Conservation (phyloP, 1,140 invertebrate species). For the Musca domestica region DNA sequence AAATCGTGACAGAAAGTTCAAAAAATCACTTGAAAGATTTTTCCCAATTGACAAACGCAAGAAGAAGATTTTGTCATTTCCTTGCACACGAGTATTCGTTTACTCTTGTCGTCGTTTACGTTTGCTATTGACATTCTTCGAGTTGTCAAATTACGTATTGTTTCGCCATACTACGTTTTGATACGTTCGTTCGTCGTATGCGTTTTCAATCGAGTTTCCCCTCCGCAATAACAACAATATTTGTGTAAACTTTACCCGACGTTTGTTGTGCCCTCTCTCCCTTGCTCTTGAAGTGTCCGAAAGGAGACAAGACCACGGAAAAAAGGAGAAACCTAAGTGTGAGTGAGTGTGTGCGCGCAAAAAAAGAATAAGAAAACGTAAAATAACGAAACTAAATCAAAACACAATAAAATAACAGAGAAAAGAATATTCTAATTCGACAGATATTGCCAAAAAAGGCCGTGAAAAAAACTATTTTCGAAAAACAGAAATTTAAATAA, state of each 20-base stretch:
- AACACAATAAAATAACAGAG: conserved; percentile 12
- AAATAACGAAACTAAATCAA: conserved; percentile 17
- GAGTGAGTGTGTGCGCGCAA: background rate
- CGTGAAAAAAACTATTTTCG: too few species aligned
- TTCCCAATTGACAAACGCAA: conserved; percentile 24
- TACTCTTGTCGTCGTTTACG: conserved; percentile 9
- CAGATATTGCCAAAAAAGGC: background rate
- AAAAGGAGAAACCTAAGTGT: background rate
- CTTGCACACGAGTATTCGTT: conserved; percentile 13
- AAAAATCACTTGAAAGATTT: conserved; percentile 21
- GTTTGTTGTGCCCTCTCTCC: too few species aligned
- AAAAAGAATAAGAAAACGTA: conserved; percentile 13
- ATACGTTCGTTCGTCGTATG: conserved; percentile 15
- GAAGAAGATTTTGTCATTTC: conserved; percentile 24
- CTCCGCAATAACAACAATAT: background rate
- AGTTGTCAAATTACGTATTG: conserved; percentile 26
- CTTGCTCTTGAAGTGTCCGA: too few species aligned
- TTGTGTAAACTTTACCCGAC: background rate
- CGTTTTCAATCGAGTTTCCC: conserved; percentile 1
- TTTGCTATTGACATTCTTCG: conserved; percentile 17
- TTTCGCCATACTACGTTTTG: background rate
- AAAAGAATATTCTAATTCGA: background rate
- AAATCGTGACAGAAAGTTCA: conserved; percentile 35
- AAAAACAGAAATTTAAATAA: background rate
- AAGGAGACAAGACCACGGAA: background rate